Evolutionary conservation across 2,797 vertebrate species (phyloP), one percentile per base, ranked within the genome.

Genomic region (Acestrorhynchus altus): DNA sequence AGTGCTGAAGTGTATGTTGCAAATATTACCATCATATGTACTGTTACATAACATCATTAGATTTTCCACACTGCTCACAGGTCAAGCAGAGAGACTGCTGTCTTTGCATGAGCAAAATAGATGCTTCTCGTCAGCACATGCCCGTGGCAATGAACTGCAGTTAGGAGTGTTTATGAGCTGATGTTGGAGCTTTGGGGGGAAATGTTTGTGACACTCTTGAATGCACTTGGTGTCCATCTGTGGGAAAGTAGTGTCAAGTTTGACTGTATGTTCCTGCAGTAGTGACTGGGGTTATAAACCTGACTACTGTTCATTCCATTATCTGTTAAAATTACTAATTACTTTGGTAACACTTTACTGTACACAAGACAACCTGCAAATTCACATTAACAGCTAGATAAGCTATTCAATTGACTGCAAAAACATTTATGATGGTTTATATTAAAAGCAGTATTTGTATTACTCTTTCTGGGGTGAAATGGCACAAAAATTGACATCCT

Each of bases 91-190:
- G 18, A 40, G 31, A 9, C 42, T 11, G 39, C 40, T 44, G 20
- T 46, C 42, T 42, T 47, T 26, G n/a, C 63, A 28, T 68, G 46
- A 51, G 9, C 40, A 66, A 18, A 66, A 66, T 40, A 42, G 60
- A 63, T 22, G n/a, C 2, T 10, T 63, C 60, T 40, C 60, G n/a
- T 63, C 63, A 66, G 63, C 39, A 66, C 63, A 66, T 66, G 63
- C 12, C 42, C 22, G 16, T 66, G 63, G 42, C 35, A 42, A 24
- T 7, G 12, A 22, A 46, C 0, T 44, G 42, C 40, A 66, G 39
- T 42, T 42, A 11, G 18, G 20, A 44, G 63, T 11, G 63, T 39
- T 46, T 66, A 66, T 26, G 20, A 66, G 63, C 40, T 26, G 42
- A 16, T 40, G 3, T 6, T 26, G 22, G 22, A 26, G 42, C 59